Evolutionary conservation across 2,888 invertebrate genomes (phyloP).

Genomic region (Polymixis lichenea): DNA sequence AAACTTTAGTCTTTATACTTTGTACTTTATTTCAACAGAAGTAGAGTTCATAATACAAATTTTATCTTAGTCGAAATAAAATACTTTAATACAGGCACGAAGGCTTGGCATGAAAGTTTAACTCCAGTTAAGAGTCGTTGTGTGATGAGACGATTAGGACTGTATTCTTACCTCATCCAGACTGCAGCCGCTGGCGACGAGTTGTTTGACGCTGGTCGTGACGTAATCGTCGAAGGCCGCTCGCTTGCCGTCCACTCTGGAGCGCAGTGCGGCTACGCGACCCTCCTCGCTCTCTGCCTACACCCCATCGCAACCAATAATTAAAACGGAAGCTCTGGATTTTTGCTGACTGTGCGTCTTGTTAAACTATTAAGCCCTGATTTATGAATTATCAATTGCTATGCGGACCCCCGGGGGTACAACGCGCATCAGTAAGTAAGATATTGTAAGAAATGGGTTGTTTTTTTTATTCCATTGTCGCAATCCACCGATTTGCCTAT

Average conservation of each 20-base stretch:
- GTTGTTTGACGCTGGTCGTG: conserved; percentile 86
- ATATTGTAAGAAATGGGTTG: neutral
- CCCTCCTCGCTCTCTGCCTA: conserved; percentile 93
- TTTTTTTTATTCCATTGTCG: neutral
- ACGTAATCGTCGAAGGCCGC: conserved; percentile 89
- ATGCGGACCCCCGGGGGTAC: neutral
- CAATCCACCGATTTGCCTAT: neutral
- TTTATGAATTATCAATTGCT: conserved; percentile 4
- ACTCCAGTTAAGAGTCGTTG: neutral
- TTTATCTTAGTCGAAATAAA: no score
- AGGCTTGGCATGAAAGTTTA: neutral
- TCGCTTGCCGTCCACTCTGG: conserved; percentile 89
- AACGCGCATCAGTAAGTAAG: neutral
- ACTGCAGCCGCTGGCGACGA: conserved; percentile 87
- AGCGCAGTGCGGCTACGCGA: conserved; percentile 90
- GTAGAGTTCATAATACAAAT: neutral
- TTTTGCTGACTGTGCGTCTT: conserved; percentile 26
- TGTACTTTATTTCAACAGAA: neutral
- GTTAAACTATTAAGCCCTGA: neutral
- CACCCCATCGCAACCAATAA: conserved; percentile 74
- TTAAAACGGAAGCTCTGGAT: conserved; percentile 72
- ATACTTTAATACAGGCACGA: neutral
- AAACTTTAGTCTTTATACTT: neutral
- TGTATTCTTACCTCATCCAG: conserved; percentile 85
- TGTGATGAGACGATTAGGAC: neutral